These are phyloP conservation scores for Cyanoramphus novaezelandiae DNA, from an alignment of 2,113 vertebrate genomes.

Conservation along the genomic window DNA sequence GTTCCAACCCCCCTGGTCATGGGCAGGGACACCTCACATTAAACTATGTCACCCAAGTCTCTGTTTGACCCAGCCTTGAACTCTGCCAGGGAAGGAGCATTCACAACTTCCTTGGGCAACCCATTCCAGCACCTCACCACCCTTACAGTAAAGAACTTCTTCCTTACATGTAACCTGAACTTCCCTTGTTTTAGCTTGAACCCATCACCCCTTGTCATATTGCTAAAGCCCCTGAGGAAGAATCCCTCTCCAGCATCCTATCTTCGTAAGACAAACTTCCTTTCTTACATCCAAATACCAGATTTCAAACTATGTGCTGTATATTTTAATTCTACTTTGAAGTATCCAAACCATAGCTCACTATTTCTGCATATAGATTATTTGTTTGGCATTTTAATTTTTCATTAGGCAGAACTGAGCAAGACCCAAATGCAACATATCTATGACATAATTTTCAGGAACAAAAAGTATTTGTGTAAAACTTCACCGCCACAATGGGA, in stretches of 20 bases:
- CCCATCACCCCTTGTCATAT: background rate
- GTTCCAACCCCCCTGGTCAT: background rate
- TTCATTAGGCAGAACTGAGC: background rate
- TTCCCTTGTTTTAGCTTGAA: background rate
- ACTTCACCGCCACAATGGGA: background rate
- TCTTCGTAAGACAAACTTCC: background rate
- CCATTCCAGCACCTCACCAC: background rate
- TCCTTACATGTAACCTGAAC: background rate
- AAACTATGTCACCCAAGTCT: background rate
- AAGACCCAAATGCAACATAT: background rate
- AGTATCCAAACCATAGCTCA: background rate
- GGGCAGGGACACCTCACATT: background rate
- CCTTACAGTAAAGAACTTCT: background rate
- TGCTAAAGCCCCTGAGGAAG: background rate
- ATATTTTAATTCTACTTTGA: background rate
- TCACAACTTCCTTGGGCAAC: background rate
- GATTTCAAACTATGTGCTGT: background rate
- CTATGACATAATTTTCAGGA: background rate
- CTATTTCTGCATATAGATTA: background rate
- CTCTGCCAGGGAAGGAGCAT: background rate
- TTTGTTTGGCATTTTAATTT: background rate
- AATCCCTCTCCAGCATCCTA: background rate
- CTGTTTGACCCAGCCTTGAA: background rate
- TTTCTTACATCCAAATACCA: background rate
- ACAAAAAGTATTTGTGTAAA: background rate